Evolutionary conservation across 2,113 vertebrate species (phyloP).

Genomic region (Caloenas nicobarica): DNA sequence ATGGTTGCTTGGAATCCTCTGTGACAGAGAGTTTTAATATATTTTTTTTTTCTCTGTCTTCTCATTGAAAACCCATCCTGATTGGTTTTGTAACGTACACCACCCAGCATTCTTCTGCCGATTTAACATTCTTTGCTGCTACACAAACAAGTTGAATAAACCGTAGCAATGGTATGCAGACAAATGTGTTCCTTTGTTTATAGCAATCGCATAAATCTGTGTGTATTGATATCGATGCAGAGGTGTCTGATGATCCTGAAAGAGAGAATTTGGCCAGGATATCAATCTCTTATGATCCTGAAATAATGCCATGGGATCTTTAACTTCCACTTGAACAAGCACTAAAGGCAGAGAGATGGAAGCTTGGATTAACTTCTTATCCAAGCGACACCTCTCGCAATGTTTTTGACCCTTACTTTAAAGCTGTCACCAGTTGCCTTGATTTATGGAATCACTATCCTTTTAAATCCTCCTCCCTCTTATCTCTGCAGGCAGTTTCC

Average conservation of each 20-base stretch:
- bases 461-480: constrained; percentile 61
- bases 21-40: background rate
- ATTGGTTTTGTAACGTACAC: background rate
- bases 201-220: background rate
- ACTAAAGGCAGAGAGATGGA: constrained; percentile 59
- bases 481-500: constrained; percentile 71
- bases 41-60: background rate
- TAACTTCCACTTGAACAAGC: constrained; percentile 69
- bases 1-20: background rate
- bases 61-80: background rate
- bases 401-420: constrained; percentile 70
- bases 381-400: constrained; percentile 59
- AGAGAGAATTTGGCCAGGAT: constrained; percentile 23
- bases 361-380: constrained; percentile 66
- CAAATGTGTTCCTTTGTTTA: constrained; percentile 23
- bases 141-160: constrained; percentile 14
- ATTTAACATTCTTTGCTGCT: background rate
- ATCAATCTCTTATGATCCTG: constrained; percentile 34
- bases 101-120: background rate
- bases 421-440: constrained; percentile 62
- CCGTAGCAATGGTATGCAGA: constrained; percentile 20
- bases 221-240: constrained; percentile 9
- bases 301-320: constrained; percentile 54
- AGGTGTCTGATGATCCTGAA: constrained; percentile 26
- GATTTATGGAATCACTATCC: constrained; percentile 68